These are phyloP conservation scores for Apostichopus japonicus DNA, from an alignment of 35 echinoderm and acorn worm species.

Conservation along the genomic window DNA sequence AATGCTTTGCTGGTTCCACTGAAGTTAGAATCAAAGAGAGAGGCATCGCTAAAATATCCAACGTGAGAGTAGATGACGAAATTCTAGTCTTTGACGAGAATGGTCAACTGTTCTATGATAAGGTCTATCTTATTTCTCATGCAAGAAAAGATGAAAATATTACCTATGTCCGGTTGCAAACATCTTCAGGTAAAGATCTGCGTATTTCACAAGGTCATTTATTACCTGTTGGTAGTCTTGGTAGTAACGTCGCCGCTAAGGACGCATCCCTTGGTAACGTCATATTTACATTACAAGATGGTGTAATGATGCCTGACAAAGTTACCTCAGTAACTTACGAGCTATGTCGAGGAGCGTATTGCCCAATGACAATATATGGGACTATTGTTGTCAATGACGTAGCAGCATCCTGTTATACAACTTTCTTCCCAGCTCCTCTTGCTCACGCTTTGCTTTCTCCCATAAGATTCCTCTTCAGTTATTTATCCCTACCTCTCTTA, in stretches of 20 bases:
- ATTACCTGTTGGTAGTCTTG: too few relatives aligned
- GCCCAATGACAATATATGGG: constrained; percentile 35
- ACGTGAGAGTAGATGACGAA: neutral
- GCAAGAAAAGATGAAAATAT: neutral
- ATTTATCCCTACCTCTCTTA: neutral
- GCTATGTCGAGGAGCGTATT: neutral
- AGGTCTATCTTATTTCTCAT: constrained; percentile 34
- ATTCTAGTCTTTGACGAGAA: neutral
- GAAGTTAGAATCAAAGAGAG: neutral
- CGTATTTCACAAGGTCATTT: too few relatives aligned
- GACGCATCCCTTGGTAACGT: too few relatives aligned
- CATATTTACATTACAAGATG: constrained; percentile 1
- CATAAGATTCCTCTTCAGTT: neutral
- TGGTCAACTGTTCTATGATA: constrained; percentile 1
- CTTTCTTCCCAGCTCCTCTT: neutral
- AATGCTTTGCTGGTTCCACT: neutral
- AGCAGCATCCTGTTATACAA: constrained; percentile 38
- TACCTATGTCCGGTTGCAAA: neutral
- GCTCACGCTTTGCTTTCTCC: neutral
- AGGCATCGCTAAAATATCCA: neutral
- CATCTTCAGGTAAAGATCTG: too few relatives aligned
- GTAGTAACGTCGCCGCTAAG: too few relatives aligned
- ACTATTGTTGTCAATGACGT: constrained; percentile 22
- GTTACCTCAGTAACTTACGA: neutral
- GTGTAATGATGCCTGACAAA: neutral